phyloP scores from a whole-genome alignment of 2,797 vertebrate genomes.

The Microchirus variegatus region DNA sequence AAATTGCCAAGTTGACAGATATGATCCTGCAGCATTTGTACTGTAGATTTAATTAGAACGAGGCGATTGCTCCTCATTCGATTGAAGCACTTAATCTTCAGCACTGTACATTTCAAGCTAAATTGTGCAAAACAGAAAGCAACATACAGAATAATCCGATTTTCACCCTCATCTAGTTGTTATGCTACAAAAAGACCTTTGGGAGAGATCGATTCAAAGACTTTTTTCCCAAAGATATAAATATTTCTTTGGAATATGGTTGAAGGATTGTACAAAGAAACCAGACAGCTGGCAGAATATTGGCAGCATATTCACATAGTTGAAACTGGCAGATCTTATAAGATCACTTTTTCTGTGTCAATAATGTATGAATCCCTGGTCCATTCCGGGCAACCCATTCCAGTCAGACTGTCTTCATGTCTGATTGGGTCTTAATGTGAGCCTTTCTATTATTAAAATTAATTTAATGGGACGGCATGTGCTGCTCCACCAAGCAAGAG shows the following conservation, averaged over 20 bases:
- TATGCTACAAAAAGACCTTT: slow-evolving; percentile 44
- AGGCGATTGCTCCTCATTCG: slow-evolving; percentile 24
- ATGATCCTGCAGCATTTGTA: slow-evolving; percentile 13
- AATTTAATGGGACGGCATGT: slow-evolving; percentile 74
- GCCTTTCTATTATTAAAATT: slow-evolving; percentile 85
- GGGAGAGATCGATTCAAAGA: slow-evolving; percentile 51
- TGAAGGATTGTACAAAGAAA: no score
- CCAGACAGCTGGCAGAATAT: slow-evolving; percentile 14
- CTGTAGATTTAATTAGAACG: neutral
- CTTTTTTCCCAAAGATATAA: slow-evolving; percentile 1
- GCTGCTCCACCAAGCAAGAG: slow-evolving; percentile 50
- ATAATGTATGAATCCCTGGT: slow-evolving; percentile 80
- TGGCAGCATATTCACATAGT: slow-evolving; percentile 46
- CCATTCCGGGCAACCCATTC: slow-evolving; percentile 63
- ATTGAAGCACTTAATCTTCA: slow-evolving; percentile 8
- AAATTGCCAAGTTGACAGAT: neutral
- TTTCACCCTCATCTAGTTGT: slow-evolving; percentile 45
- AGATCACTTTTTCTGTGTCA: slow-evolving; percentile 73
- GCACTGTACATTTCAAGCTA: slow-evolving; percentile 2
- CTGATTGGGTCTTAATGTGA: slow-evolving; percentile 85
- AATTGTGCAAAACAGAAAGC: slow-evolving; percentile 46
- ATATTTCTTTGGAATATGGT: no score
- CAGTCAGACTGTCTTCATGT: slow-evolving; percentile 72
- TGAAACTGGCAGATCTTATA: slow-evolving; percentile 76
- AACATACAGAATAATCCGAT: slow-evolving; percentile 55